These are phyloP conservation scores for Spialia ferax DNA, from an alignment of 2,888 invertebrate species.

Conservation along the genomic window DNA sequence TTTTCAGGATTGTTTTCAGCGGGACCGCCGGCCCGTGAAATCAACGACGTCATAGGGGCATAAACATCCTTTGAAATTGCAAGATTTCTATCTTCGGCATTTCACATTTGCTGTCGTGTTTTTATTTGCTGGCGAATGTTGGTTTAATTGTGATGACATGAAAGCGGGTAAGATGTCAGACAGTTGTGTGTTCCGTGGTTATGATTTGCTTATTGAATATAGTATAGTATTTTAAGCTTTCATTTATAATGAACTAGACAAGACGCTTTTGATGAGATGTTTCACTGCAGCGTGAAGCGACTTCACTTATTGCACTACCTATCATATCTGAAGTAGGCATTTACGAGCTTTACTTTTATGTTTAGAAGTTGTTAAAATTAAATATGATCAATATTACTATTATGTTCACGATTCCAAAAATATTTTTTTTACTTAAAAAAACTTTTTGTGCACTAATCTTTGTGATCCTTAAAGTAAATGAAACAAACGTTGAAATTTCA, in stretches of 20 bases:
- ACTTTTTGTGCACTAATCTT: no score
- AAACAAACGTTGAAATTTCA: no score
- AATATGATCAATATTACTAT: no score
- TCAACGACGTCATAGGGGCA: conserved; percentile 64
- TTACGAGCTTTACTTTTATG: no score
- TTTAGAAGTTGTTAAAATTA: no score
- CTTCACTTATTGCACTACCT: neutral
- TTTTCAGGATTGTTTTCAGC: conserved; percentile 70
- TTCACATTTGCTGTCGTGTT: conserved; percentile 41
- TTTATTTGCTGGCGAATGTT: conserved; percentile 46
- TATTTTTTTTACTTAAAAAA: no score
- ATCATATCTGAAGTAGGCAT: no score
- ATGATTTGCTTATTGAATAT: conserved; percentile 14
- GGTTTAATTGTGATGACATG: conserved; percentile 31
- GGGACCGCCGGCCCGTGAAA: conserved; percentile 70
- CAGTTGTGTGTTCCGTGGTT: conserved; percentile 1
- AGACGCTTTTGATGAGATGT: neutral
- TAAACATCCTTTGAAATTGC: conserved; percentile 65
- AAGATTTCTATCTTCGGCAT: conserved; percentile 56
- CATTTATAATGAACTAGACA: neutral
- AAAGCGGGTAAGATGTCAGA: conserved; percentile 6
- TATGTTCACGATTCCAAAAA: no score
- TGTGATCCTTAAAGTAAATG: no score
- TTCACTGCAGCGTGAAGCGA: neutral
- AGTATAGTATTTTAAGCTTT: neutral